Conservation (phyloP, 2,113 vertebrate genomes). For the Colinus virginianus region DNA sequence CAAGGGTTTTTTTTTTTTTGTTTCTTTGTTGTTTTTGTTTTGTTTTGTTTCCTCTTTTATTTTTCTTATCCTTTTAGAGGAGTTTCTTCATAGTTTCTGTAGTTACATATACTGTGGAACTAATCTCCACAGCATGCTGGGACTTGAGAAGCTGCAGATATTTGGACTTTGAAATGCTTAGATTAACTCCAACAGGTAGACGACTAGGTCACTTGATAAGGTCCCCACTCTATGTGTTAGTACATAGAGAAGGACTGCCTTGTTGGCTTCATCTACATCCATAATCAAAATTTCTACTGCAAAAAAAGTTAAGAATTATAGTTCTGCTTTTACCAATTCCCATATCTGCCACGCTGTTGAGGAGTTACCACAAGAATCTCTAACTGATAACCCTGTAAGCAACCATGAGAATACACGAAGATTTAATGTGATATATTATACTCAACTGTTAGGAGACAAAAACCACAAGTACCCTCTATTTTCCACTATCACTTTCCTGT, state of each 20-base stretch:
- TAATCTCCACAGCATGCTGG: background rate
- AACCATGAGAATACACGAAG: background rate
- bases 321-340: background rate
- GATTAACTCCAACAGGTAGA: background rate
- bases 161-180: background rate
- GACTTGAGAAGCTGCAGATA: background rate
- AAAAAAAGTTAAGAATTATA: background rate
- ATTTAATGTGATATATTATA: constrained; percentile 9
- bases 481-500: constrained; percentile 8
- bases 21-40: no score
- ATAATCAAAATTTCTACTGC: background rate
- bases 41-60: background rate
- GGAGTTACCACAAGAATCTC: background rate
- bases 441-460: background rate
- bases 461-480: background rate
- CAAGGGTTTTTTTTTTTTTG: no score
- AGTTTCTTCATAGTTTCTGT: background rate
- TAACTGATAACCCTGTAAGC: background rate
- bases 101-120: background rate
- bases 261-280: background rate
- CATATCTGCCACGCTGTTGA: background rate
- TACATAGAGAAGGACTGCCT: background rate
- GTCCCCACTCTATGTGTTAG: background rate
- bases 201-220: background rate
- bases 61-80: background rate